Evolutionary conservation across 2,888 invertebrate species (phyloP).

Genomic region (Isotomurus palustris): DNA sequence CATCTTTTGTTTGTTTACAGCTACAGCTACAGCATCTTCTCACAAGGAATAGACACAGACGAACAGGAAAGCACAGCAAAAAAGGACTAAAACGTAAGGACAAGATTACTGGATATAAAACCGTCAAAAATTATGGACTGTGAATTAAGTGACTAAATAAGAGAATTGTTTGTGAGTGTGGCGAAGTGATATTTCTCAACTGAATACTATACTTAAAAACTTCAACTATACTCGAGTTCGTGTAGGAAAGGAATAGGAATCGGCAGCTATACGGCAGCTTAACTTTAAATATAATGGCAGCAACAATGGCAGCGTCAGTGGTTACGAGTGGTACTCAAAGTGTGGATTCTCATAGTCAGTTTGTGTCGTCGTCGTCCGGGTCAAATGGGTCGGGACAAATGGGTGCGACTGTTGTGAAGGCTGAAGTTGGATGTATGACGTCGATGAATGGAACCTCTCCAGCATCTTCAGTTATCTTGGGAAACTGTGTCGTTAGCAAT

Average conservation of each 20-base stretch:
- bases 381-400: constrained; percentile 12
- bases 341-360: constrained; percentile 23
- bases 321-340: constrained; percentile 35
- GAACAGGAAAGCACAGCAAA: no score
- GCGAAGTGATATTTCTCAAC: not conserved
- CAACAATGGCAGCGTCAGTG: constrained; percentile 34
- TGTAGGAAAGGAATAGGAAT: not conserved
- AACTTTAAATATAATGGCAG: constrained; percentile 35
- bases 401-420: constrained; percentile 26
- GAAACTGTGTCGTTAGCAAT: not conserved
- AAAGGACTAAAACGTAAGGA: no score
- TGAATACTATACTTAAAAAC: not conserved
- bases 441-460: constrained; percentile 6
- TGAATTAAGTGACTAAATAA: not conserved
- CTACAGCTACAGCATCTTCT: no score
- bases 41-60: no score
- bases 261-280: not conserved
- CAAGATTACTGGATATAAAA: no score
- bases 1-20: no score
- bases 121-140: no score
- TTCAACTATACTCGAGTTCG: not conserved
- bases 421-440: constrained; percentile 36
- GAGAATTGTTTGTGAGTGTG: not conserved
- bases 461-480: not conserved
- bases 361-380: constrained; percentile 13